These are phyloP conservation scores for Sigmodon hispidus DNA, from an alignment of 2,113 vertebrate genomes.

Conservation along the genomic window DNA sequence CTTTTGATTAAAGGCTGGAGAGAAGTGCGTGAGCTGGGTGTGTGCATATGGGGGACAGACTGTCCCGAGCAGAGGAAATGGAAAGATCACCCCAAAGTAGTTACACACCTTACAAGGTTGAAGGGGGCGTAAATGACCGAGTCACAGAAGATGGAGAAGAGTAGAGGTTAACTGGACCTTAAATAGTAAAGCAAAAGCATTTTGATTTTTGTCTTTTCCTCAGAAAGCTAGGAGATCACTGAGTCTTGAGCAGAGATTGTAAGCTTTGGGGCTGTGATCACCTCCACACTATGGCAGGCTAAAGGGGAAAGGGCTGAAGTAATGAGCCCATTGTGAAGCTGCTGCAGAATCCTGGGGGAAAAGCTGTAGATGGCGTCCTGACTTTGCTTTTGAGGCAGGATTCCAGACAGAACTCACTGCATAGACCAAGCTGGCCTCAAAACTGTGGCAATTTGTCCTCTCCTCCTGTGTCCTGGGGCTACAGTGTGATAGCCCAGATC, in stretches of 20 bases:
- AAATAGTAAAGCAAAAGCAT: not conserved
- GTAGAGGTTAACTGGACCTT: not conserved
- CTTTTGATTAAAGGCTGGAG: not conserved
- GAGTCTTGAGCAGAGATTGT: not conserved
- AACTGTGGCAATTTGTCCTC: not conserved
- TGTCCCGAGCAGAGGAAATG: not conserved
- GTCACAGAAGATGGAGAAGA: not conserved
- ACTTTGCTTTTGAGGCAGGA: not conserved
- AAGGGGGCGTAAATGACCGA: not conserved
- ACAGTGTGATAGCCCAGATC: not conserved
- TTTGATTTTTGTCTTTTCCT: not conserved
- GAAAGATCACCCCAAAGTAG: not conserved
- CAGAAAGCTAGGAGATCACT: not conserved
- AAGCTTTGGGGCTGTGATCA: not conserved
- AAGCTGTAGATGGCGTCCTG: not conserved
- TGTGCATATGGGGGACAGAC: not conserved
- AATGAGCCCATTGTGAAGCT: not conserved
- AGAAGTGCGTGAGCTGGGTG: not conserved
- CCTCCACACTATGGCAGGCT: not conserved
- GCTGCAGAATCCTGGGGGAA: not conserved
- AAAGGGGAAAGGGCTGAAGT: not conserved
- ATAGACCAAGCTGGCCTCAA: not conserved
- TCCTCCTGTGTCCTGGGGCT: not conserved
- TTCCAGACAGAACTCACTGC: not conserved
- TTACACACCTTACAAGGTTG: not conserved